Evolutionary conservation across 2,797 vertebrate species (phyloP), one percentile per base, ranked within the genome.

Genomic region (Chelonia mydas): DNA sequence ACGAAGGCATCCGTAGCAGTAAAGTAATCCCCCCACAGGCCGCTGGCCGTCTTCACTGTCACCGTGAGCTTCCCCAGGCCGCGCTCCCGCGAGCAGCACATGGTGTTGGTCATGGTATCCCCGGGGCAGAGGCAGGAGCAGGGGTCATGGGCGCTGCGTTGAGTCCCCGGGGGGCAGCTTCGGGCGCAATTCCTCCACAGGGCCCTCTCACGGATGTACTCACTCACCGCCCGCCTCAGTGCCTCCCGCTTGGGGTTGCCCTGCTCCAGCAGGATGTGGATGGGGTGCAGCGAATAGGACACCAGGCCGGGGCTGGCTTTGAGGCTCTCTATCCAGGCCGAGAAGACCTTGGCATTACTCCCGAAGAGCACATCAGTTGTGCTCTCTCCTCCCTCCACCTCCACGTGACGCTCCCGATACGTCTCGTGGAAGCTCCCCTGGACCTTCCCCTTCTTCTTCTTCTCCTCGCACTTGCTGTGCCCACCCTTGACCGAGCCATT

Each of bases 171-270:
- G 8, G 79, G 97, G 94, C 94, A 98, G 86, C 83, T 96, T 0
- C 94, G 86, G 2, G 97, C 65, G 87, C 99, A 99, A 98, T 99
- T 98, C 93, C 55, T 98, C 98, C 96, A 98, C 87, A 99, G 97
- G 0, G 98, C 98, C 79, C 95, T 98, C 93, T 98, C 97, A 80
- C 97, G 94, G 95, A 99, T 97, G 68, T 99, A 99, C 59, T 98
- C 98, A 72, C 98, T 99, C 37, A 99, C 96, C 5, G 99, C 99
- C 28, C 83, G 88, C 85, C 98, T 98, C 84, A 99, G 97, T 9
- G 98, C 97, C 76, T 98, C 98, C 31, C 97, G 95, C 47, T 28
- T 84, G 0, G 97, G 95, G 76, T 82, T 51, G 2, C 81, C 87
- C 1, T 6, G 7, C 0, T 95, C 77, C 61, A 99, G 87, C 7